Evolutionary conservation across 2,113 vertebrate genomes (phyloP).

Genomic region (Channa maculata): DNA sequence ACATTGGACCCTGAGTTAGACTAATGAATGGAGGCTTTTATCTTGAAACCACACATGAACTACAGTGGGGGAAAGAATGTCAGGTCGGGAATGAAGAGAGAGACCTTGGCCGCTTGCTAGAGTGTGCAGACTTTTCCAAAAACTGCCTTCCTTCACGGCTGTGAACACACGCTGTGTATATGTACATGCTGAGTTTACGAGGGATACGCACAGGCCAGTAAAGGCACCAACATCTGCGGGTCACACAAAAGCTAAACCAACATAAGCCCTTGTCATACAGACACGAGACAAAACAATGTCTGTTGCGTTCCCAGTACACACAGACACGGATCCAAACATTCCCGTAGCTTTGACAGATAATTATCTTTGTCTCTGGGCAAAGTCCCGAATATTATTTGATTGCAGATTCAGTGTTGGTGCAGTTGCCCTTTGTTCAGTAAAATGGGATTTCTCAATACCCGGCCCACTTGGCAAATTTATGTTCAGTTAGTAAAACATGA

Average conservation of each 20-base stretch:
- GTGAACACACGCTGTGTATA: conserved; percentile 25
- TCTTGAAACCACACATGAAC: conserved; percentile 71
- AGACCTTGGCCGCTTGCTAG: conserved; percentile 39
- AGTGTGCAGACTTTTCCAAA: conserved; percentile 58
- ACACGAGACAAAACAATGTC: conserved; percentile 60
- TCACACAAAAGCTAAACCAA: conserved; percentile 57
- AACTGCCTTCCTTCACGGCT: conserved; percentile 15
- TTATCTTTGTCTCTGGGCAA: conserved; percentile 33
- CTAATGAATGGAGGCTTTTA: conserved; percentile 81
- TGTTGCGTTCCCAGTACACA: neutral
- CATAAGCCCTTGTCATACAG: conserved; percentile 37
- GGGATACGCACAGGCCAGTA: conserved; percentile 12
- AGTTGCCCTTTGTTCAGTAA: conserved; percentile 18
- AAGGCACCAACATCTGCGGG: conserved; percentile 41
- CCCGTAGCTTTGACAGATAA: conserved; percentile 17
- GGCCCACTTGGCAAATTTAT: conserved; percentile 4
- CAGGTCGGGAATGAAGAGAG: conserved; percentile 44
- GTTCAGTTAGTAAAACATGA: neutral
- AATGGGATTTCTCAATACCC: conserved; percentile 14
- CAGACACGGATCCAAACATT: conserved; percentile 20
- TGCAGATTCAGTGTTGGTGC: conserved; percentile 6
- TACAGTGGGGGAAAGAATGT: conserved; percentile 73
- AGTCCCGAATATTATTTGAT: conserved; percentile 29
- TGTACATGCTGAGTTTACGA: conserved; percentile 8
- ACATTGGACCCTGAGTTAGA: conserved; percentile 37